Conservation (phyloP, 2,888 invertebrate genomes). For the Cataglyphis altisquamis region DNA sequence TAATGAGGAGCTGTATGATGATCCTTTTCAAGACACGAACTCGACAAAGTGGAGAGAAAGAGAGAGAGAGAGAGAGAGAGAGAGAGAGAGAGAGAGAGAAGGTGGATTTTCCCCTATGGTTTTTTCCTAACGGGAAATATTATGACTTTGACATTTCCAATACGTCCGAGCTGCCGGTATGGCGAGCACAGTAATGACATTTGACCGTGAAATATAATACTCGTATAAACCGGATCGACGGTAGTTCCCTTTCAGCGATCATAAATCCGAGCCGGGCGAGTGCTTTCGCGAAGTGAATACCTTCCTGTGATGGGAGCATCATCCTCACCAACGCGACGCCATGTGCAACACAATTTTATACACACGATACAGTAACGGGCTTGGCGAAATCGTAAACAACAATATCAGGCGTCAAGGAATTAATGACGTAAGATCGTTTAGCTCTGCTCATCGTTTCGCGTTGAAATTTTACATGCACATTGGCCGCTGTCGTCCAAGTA, state of each 20-base stretch:
- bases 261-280: conserved; percentile 54
- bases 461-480: neutral
- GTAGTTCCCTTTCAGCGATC: conserved; percentile 42
- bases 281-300: conserved; percentile 36
- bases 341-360: conserved; percentile 54
- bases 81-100: neutral
- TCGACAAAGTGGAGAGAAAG: neutral
- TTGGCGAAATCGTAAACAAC: conserved; percentile 56
- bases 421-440: conserved; percentile 57
- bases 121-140: conserved; percentile 35
- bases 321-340: neutral
- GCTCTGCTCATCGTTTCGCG: neutral
- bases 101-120: neutral
- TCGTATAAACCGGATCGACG: conserved; percentile 29
- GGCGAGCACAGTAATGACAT: conserved; percentile 46
- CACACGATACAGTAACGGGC: neutral
- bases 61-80: conserved; percentile 1
- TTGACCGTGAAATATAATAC: conserved; percentile 64
- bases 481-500: conserved; percentile 10
- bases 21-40: conserved; percentile 15
- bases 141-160: conserved; percentile 50
- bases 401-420: conserved; percentile 57
- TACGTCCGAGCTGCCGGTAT: conserved; percentile 36
- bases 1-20: conserved; percentile 29
- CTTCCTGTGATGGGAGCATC: conserved; percentile 26